Evolutionary conservation across 2,113 vertebrate genomes (phyloP).

Genomic region (Oncorhynchus nerka): DNA sequence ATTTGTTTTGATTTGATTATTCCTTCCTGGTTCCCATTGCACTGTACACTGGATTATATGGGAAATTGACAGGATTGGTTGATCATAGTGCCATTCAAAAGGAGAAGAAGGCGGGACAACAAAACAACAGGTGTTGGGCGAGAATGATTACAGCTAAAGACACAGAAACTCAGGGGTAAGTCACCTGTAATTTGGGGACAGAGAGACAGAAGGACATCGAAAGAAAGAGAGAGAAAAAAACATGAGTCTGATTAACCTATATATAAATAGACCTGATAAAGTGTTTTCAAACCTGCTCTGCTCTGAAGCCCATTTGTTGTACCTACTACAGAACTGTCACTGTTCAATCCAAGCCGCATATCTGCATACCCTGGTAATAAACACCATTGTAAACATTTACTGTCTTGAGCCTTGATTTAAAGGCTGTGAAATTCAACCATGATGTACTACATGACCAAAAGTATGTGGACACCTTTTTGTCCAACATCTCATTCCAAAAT

Average conservation of each 20-base stretch:
- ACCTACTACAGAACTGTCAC: neutral
- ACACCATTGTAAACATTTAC: conserved; percentile 25
- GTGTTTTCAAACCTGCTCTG: conserved; percentile 45
- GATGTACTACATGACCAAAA: neutral
- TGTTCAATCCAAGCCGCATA: neutral
- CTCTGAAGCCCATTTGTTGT: neutral
- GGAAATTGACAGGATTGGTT: conserved; percentile 72
- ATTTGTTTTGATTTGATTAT: conserved; percentile 86
- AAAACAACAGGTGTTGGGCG: conserved; percentile 54
- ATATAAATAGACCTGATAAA: neutral
- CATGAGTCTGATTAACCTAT: too few species aligned
- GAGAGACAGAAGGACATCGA: neutral
- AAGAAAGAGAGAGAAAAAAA: conserved; percentile 15
- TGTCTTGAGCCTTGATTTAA: conserved; percentile 29
- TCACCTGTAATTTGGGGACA: conserved; percentile 35
- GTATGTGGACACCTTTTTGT: too few species aligned
- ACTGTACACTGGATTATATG: conserved; percentile 82
- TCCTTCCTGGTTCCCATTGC: conserved; percentile 78
- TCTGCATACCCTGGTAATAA: neutral
- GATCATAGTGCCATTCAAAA: conserved; percentile 72
- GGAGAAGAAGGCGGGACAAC: conserved; percentile 52
- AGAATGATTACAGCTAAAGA: conserved; percentile 56
- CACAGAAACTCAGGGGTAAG: conserved; percentile 62
- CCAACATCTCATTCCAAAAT: too few species aligned
- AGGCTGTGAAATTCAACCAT: conserved; percentile 30